A percentile compares a stretch with the other conserved stretches of the same genome.
Evolutionary conservation across 2,113 vertebrate species (phyloP).

Genomic region (Tricholaema leucomelas): DNA sequence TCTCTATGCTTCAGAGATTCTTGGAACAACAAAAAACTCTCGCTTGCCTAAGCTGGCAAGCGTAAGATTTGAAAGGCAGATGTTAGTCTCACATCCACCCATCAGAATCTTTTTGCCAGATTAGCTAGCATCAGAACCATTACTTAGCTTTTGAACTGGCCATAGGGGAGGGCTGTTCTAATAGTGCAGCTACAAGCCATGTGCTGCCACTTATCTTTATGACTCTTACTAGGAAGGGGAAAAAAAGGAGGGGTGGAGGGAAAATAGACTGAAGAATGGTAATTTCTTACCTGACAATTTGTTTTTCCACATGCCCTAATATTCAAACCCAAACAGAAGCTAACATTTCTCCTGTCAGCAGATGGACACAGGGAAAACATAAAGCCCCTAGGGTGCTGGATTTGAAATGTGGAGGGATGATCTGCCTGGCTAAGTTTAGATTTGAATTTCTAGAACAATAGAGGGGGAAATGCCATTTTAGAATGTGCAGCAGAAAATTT

Average conservation of each 20-base stretch:
- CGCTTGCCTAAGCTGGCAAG: slow-evolving; percentile 19
- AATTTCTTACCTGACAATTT: slow-evolving; percentile 25
- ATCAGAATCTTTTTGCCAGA: slow-evolving; percentile 43
- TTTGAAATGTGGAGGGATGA: neutral
- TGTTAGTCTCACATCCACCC: slow-evolving; percentile 50
- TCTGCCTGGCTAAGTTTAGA: neutral
- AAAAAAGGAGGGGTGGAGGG: too few relatives aligned
- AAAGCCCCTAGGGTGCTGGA: neutral
- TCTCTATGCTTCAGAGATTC: slow-evolving; percentile 44
- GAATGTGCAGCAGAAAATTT: neutral
- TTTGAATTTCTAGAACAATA: slow-evolving; percentile 7
- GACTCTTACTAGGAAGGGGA: neutral
- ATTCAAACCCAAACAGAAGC: slow-evolving; percentile 3
- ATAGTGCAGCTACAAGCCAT: slow-evolving; percentile 37
- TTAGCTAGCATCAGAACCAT: slow-evolving; percentile 51
- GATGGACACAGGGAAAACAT: slow-evolving; percentile 1
- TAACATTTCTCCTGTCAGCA: slow-evolving; percentile 17
- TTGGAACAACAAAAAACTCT: slow-evolving; percentile 34
- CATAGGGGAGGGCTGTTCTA: slow-evolving; percentile 28
- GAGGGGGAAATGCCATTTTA: neutral
- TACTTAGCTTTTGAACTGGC: slow-evolving; percentile 60
- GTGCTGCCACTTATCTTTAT: slow-evolving; percentile 20
- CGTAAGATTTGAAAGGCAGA: slow-evolving; percentile 30
- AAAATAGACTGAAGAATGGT: neutral
- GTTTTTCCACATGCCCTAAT: neutral